Evolutionary conservation across 1,140 invertebrate species (phyloP), one percentile per base, ranked within the genome.

Genomic region (Drosophila eugracilis): DNA sequence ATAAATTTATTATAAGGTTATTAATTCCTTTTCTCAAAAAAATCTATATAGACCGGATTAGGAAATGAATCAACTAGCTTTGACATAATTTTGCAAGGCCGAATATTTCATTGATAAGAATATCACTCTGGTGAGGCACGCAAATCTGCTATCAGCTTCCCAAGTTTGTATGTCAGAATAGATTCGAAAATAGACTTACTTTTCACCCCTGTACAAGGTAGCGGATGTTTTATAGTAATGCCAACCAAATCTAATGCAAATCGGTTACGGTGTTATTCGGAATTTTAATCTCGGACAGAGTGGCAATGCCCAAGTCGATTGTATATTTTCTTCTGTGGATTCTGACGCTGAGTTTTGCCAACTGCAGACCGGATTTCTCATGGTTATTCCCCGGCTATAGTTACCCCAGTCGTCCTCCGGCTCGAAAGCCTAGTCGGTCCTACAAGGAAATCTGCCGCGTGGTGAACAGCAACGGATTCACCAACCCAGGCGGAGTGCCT

Each of bases 361-460:
- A 22, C 10, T 42, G 41, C 24, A 52, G 39, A 2, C 60, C 41
- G 1, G 14, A 54, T 4, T 57, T 75, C 3, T 59, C 71, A 19
- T 44, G 66, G 39, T 22, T 75, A 4, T 75, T 81, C 9, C 19
- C 32, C 15, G 49, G 41, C 24, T 72, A 65, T 32, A 59, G 69
- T 12, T 72, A 65, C 14, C 44, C 37, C 7, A 19, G 32, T 5
- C 12, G 37, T 12, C 5, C 6, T 10, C 41, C 58, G 5, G 21
- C 22, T 2, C 42, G 24, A 19, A 22, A 70, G 6, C 59, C 57
- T 2, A 49, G 75, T 9, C 75, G 78, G 0, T 78, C 78, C 2
- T 90, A 90, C 36, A 88, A 90, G 41, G 79, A 88, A n/a, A 90
- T 90, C 15, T 90, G 88, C 12, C 71, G 67, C 10, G 5, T 90